Conservation (phyloP, 2,888 invertebrate species). For the Acanthopleura granulata region DNA sequence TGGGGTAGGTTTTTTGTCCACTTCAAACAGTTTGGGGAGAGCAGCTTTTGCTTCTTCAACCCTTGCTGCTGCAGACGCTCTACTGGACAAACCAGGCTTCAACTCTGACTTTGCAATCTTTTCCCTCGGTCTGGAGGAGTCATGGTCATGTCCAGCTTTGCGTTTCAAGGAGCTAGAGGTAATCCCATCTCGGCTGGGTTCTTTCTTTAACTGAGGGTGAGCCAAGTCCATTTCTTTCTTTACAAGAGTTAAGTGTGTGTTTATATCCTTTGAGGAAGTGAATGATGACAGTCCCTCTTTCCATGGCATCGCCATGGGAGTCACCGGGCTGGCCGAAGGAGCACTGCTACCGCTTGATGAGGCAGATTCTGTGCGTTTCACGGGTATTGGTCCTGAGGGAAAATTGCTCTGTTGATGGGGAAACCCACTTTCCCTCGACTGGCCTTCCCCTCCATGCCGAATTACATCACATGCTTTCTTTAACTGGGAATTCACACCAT, state of each 20-base stretch:
- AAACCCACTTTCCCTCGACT: background rate
- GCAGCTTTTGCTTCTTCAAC: constrained; percentile 15
- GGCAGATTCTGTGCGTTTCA: constrained; percentile 17
- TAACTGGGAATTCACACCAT: background rate
- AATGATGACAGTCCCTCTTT: background rate
- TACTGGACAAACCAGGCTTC: constrained; percentile 4
- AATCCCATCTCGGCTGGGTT: background rate
- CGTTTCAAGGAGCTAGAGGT: background rate
- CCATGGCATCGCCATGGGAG: background rate
- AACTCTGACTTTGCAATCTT: background rate
- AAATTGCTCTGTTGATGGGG: background rate
- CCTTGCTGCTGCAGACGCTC: constrained; percentile 12
- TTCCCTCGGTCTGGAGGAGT: constrained; percentile 4
- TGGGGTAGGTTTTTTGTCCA: background rate
- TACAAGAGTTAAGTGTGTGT: background rate
- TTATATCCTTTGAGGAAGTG: background rate
- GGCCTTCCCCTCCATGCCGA: background rate
- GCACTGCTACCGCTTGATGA: constrained; percentile 14
- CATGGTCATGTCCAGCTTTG: constrained; percentile 6
- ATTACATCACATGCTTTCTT: background rate
- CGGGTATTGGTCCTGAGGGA: background rate
- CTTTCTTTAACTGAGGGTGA: background rate
- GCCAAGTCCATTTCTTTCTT: background rate
- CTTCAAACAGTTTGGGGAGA: constrained; percentile 14
- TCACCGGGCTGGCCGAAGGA: constrained; percentile 18